Evolutionary conservation across 1,140 invertebrate species (phyloP).

Genomic region (Drosophila leontia): DNA sequence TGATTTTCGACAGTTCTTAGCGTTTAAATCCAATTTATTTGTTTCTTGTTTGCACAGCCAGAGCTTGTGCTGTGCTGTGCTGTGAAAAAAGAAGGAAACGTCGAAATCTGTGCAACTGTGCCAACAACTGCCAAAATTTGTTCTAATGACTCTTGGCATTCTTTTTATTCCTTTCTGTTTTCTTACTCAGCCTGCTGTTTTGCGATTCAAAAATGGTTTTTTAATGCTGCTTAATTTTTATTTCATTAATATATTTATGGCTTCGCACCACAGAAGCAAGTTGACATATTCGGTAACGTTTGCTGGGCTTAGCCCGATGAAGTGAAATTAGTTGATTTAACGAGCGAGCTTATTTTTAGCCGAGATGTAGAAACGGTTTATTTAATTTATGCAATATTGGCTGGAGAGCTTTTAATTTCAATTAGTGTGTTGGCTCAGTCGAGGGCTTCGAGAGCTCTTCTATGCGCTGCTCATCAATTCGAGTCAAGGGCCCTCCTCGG

Average conservation of each 20-base stretch:
- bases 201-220: constrained; percentile 40
- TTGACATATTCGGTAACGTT: constrained; percentile 64
- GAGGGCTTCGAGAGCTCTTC: constrained; percentile 10
- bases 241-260: constrained; percentile 67
- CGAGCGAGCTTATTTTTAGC: constrained; percentile 25
- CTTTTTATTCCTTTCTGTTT: constrained; percentile 3
- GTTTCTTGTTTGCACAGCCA: constrained; percentile 32
- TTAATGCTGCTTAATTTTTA: constrained; percentile 59
- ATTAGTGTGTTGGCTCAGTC: constrained; percentile 7
- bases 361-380: constrained; percentile 9
- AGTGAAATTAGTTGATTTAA: constrained; percentile 28
- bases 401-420: constrained; percentile 20
- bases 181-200: constrained; percentile 7
- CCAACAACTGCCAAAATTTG: constrained; percentile 72
- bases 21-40: constrained; percentile 74
- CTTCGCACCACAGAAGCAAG: constrained; percentile 72
- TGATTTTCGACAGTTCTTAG: constrained; percentile 56
- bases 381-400: constrained; percentile 32
- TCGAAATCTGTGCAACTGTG: constrained; percentile 67
- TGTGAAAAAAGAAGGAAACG: neutral
- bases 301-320: constrained; percentile 14
- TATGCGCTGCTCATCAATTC: constrained; percentile 9
- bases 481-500: constrained; percentile 25
- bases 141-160: constrained; percentile 74
- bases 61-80: constrained; percentile 12